phyloP scores from a whole-genome alignment of 2,113 vertebrate species.

The Poeciliopsis retropinna region DNA sequence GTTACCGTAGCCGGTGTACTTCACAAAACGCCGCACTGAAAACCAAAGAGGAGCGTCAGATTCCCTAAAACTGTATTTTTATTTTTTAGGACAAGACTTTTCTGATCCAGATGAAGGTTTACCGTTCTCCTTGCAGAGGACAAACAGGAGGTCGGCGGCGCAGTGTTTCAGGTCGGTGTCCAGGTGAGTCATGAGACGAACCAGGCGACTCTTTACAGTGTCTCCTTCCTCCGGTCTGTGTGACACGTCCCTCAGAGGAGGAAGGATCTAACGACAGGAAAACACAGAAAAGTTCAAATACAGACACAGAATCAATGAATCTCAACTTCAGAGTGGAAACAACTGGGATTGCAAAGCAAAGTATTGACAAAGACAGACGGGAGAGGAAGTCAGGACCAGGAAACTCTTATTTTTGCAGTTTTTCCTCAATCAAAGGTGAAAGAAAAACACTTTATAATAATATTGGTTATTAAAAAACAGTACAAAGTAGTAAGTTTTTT shows the following conservation, averaged over 20 bases:
- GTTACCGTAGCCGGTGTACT: slow-evolving; percentile 86
- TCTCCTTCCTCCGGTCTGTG: slow-evolving; percentile 76
- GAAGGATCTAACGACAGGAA: slow-evolving; percentile 69
- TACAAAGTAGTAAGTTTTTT: no score
- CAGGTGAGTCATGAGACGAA: slow-evolving; percentile 84
- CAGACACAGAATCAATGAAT: not conserved
- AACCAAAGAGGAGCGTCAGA: not conserved
- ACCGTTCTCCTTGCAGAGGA: slow-evolving; percentile 88
- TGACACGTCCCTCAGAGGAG: slow-evolving; percentile 76
- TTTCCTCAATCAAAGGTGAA: no score
- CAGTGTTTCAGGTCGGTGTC: slow-evolving; percentile 85
- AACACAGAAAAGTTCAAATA: not conserved
- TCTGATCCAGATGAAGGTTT: not conserved
- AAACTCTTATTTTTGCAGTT: not conserved
- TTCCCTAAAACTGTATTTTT: not conserved
- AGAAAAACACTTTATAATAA: no score
- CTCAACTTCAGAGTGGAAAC: not conserved
- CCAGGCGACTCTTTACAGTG: slow-evolving; percentile 78
- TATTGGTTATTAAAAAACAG: no score
- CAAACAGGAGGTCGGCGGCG: slow-evolving; percentile 84
- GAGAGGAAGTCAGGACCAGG: not conserved
- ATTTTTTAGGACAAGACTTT: not conserved
- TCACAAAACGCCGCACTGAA: slow-evolving; percentile 83
- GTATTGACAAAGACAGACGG: not conserved
- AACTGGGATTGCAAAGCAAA: not conserved